These are phyloP conservation scores for Chlorops oryzae DNA, from an alignment of 1,140 invertebrate species.

Conservation along the genomic window DNA sequence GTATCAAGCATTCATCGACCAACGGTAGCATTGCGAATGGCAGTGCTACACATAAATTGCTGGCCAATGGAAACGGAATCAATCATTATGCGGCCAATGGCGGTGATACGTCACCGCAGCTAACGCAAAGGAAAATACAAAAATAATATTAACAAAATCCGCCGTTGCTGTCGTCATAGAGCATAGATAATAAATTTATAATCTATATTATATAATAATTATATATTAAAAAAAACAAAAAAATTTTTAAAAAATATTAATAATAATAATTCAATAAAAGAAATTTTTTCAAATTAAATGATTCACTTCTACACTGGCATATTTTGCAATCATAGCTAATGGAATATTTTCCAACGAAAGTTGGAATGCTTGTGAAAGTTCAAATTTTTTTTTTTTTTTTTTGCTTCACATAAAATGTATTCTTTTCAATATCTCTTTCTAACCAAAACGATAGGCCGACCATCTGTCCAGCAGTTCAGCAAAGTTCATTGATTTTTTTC, in stretches of 20 bases:
- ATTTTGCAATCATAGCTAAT: neutral
- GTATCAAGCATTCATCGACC: conserved; percentile 7
- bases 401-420: too few species aligned
- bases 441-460: too few species aligned
- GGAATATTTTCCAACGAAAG: neutral
- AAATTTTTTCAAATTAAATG: conserved; percentile 1
- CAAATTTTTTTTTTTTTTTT: too few species aligned
- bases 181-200: neutral
- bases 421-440: too few species aligned
- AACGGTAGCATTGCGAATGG: conserved; percentile 25
- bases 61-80: conserved; percentile 11
- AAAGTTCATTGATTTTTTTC: too few species aligned
- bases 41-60: neutral
- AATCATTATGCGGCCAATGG: conserved; percentile 23
- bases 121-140: conserved; percentile 40
- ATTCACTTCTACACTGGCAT: conserved; percentile 6
- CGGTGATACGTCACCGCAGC: conserved; percentile 29
- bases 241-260: neutral
- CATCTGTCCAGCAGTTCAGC: too few species aligned
- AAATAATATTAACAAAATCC: conserved; percentile 35
- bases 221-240: conserved; percentile 7
- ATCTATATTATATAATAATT: neutral
- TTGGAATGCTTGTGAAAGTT: too few species aligned
- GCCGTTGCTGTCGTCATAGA: conserved; percentile 29
- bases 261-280: neutral